phyloP scores from a whole-genome alignment of 2,113 vertebrate genomes.

The Psettodes erumei region DNA sequence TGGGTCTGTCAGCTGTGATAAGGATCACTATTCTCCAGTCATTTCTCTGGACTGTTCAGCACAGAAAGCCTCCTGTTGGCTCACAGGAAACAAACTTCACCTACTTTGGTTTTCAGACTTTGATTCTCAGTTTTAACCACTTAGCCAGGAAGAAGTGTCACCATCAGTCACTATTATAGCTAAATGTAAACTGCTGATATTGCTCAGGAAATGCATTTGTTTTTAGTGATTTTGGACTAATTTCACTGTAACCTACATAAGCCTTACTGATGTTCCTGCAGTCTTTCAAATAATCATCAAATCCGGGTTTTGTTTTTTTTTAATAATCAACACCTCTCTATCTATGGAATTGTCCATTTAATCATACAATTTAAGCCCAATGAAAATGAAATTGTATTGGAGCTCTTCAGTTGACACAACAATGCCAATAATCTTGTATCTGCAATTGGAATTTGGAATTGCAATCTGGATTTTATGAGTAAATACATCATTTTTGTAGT shows the following conservation, averaged over 20 bases:
- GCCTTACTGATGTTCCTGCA: background rate
- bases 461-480: conserved; percentile 1
- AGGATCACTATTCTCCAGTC: conserved; percentile 58
- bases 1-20: conserved; percentile 42
- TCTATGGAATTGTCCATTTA: background rate
- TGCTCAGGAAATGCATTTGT: background rate
- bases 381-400: background rate
- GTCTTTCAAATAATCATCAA: background rate
- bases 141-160: too few relatives aligned
- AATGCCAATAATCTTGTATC: background rate
- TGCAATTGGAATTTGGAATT: too few relatives aligned
- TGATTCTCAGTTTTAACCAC: background rate
- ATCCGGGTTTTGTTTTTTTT: background rate
- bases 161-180: too few relatives aligned
- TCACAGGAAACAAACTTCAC: conserved; percentile 51
- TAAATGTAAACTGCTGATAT: background rate
- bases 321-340: background rate
- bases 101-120: conserved; percentile 15
- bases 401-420: background rate
- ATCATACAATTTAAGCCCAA: background rate
- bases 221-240: background rate
- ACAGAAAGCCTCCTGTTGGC: conserved; percentile 30
- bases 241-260: background rate
- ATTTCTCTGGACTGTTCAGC: conserved; percentile 36
- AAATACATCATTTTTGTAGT: background rate